Conservation (phyloP, 2,113 vertebrate genomes). For the Synchiropus splendidus region DNA sequence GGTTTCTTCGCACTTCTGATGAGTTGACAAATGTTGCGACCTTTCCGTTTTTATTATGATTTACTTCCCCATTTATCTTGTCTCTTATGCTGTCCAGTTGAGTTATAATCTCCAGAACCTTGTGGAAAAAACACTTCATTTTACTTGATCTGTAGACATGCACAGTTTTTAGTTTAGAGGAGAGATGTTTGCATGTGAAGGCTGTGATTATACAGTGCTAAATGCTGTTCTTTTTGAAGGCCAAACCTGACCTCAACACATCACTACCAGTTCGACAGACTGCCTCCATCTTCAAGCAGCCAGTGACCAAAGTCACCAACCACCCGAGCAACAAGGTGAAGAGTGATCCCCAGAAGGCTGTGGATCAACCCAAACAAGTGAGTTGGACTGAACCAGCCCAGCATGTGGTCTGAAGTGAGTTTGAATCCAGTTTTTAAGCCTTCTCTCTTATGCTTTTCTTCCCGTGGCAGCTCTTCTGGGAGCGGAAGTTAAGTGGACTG, state of each 20-base stretch:
- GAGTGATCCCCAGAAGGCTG: constrained; percentile 87
- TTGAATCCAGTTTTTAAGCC: neutral
- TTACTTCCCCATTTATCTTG: too few relatives aligned
- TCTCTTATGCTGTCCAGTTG: too few relatives aligned
- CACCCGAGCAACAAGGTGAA: constrained; percentile 97
- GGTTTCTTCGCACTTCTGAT: too few relatives aligned
- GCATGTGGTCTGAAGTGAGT: too few relatives aligned
- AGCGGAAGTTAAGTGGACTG: constrained; percentile 88
- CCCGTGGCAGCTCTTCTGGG: constrained; percentile 85
- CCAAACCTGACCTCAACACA: constrained; percentile 90
- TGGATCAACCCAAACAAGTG: constrained; percentile 78
- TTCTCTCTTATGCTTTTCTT: neutral
- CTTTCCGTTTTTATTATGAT: too few relatives aligned
- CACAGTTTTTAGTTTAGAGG: too few relatives aligned
- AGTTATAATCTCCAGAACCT: too few relatives aligned
- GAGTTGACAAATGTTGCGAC: too few relatives aligned
- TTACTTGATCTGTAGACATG: too few relatives aligned
- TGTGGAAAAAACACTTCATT: too few relatives aligned
- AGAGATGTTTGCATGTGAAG: too few relatives aligned
- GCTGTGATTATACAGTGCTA: too few relatives aligned
- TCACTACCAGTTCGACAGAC: constrained; percentile 92
- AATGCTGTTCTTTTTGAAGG: constrained; percentile 32
- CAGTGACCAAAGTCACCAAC: constrained; percentile 96
- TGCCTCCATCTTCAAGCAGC: constrained; percentile 94
- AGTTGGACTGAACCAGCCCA: neutral